Conservation (phyloP, 2,113 vertebrate species). For the Cichladusa arquata region DNA sequence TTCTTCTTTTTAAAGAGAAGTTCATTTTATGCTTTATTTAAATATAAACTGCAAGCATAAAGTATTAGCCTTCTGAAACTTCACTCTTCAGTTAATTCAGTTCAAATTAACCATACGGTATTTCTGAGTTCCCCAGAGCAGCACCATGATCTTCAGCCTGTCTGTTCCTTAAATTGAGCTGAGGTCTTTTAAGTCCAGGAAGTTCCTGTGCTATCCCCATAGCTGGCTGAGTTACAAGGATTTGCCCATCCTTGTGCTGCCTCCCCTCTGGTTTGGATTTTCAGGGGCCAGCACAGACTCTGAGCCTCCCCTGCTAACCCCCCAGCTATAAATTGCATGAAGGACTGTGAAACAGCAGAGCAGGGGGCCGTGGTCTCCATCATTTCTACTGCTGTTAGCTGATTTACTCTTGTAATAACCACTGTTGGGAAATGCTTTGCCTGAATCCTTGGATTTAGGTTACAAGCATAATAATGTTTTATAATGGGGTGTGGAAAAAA, state of each 20-base stretch:
- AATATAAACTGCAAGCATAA: conserved; percentile 31
- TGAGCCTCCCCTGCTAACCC: background rate
- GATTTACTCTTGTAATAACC: background rate
- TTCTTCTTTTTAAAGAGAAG: conserved; percentile 36
- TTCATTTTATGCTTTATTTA: conserved; percentile 54
- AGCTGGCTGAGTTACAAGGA: background rate
- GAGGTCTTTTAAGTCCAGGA: background rate
- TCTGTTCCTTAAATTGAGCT: background rate
- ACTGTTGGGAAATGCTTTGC: background rate
- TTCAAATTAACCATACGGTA: background rate
- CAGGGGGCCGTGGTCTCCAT: background rate
- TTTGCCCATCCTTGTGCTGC: background rate
- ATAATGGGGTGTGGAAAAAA: background rate
- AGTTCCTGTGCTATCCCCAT: background rate
- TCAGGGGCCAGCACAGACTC: background rate
- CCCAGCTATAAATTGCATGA: background rate
- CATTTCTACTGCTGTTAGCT: background rate
- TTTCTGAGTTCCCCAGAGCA: conserved; percentile 4
- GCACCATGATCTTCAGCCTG: background rate
- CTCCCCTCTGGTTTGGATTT: background rate
- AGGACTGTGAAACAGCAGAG: conserved; percentile 13
- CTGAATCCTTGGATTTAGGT: background rate
- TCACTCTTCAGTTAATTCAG: background rate
- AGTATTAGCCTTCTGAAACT: background rate
- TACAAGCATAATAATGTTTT: background rate